Evolutionary conservation across 2,797 vertebrate species (phyloP).

Genomic region (Trachurus trachurus): DNA sequence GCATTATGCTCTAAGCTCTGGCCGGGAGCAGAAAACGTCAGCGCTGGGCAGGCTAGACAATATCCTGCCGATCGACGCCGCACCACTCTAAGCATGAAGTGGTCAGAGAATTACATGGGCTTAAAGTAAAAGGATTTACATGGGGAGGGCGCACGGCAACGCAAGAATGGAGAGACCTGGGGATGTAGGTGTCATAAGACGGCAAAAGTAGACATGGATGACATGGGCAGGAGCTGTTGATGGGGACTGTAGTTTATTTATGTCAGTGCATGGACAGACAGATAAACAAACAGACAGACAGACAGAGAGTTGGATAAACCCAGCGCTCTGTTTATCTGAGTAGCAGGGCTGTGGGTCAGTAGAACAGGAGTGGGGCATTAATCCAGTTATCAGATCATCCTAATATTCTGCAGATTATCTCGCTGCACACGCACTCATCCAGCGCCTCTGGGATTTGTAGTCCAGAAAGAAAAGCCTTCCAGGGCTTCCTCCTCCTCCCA

Average conservation of each 20-base stretch:
- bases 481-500: neutral
- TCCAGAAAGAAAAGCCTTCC: conserved; percentile 28
- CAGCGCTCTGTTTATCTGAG: conserved; percentile 16
- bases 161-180: conserved; percentile 14
- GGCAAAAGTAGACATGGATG: neutral
- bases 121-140: conserved; percentile 78
- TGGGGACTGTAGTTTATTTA: neutral
- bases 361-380: conserved; percentile 56
- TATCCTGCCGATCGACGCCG: conserved; percentile 38
- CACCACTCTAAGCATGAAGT: conserved; percentile 47
- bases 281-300: no score
- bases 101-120: conserved; percentile 70
- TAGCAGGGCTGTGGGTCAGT: conserved; percentile 56
- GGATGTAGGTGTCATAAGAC: conserved; percentile 25
- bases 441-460: conserved; percentile 63
- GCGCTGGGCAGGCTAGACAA: conserved; percentile 19
- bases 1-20: conserved; percentile 41
- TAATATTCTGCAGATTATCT: conserved; percentile 69
- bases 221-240: neutral
- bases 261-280: neutral
- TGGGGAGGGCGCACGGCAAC: conserved; percentile 40
- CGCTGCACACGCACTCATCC: neutral
- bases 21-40: conserved; percentile 23
- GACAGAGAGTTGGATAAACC: no score
- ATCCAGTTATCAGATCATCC: conserved; percentile 77